A percentile compares a stretch with the other conserved stretches of the same genome.
These are phyloP conservation scores for Nylanderia fulva DNA, from an alignment of 1,140 invertebrate genomes.

Conservation along the genomic window DNA sequence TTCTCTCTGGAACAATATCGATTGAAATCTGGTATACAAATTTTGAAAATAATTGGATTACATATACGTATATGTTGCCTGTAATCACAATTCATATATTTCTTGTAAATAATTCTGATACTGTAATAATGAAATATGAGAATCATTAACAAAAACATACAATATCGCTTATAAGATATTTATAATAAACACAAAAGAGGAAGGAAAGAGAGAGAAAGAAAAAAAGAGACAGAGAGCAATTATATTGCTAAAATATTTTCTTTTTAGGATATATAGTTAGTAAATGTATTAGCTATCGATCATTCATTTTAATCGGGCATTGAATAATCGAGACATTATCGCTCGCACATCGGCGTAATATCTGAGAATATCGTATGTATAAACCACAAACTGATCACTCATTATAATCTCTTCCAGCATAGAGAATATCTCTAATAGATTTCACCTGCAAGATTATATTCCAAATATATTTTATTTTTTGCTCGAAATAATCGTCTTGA, in stretches of 20 bases:
- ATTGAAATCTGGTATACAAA: neutral
- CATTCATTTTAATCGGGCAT: conserved; percentile 40
- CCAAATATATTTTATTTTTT: conserved; percentile 20
- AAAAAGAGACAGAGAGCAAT: neutral
- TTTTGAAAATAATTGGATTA: conserved; percentile 39
- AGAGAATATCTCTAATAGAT: conserved; percentile 4
- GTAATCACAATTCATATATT: conserved; percentile 24
- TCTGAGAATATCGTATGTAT: neutral
- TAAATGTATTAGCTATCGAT: conserved; percentile 41
- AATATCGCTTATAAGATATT: conserved; percentile 53
- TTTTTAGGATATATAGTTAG: neutral
- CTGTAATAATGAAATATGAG: conserved; percentile 30
- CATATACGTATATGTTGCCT: neutral
- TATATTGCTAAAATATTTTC: conserved; percentile 17
- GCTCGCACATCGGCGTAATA: conserved; percentile 7
- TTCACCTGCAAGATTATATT: conserved; percentile 29
- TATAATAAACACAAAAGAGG: neutral
- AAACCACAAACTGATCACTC: conserved; percentile 42
- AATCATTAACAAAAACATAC: conserved; percentile 11
- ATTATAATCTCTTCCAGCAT: neutral
- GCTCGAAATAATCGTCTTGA: conserved; percentile 3
- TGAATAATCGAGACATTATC: conserved; percentile 29
- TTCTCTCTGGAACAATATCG: neutral
- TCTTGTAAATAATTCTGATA: conserved; percentile 9
- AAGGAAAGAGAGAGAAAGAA: too few relatives aligned